Base-by-base conservation (phyloP, 1,140 invertebrate genomes). In the Propsilocerus akamusi region DNA sequence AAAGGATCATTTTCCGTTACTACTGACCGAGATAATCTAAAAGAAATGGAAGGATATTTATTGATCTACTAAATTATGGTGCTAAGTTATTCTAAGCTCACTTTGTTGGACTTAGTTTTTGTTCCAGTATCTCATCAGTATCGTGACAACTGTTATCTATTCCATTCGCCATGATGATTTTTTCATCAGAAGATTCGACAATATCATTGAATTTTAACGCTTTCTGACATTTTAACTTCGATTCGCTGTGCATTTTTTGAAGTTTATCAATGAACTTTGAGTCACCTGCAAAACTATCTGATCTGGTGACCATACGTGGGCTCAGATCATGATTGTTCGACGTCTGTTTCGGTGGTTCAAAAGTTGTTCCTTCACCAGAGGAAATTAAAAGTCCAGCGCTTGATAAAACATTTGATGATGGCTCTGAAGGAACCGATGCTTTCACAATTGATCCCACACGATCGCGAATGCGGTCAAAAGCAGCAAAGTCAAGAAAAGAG, bases 1-100 rank as follows among this genome's bases (percentile, higher is more conserved):
- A 95, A 66, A 1, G 91, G 91, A 71, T 94, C 90, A 63, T 91
- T 91, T 61, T 88, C 77, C 2, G 88, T 85, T 1, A 93, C 86
- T 2, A 85, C 82, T 20, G 85, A 89, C 37, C 86, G 71, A 17
- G 74, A 74, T 51, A 78, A 66, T 62, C 79, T 81, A 26, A 52
- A 46, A 17, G 26, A 37, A 37, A 25, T 22, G 30, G 28, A 30
- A 53, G 22, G 11, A 47, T 47, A 22, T 12, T 7, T 47, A 20
- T 25, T 50, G 26, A 5, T 28, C 12, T 25, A 25, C 1, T 1
- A 47, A 24, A 46, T 34, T 32, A 30, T 23, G 20, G 20, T 14
- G 32, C 7, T 37, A 6, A 25, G 20, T 26, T 11, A 26, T 28
- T 51, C 37, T 25, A 49, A 14, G 24, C 34, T 50, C 52, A 71